These are phyloP conservation scores for Leptobrachium leishanense DNA, from an alignment of 2,113 vertebrate species.

Conservation along the genomic window DNA sequence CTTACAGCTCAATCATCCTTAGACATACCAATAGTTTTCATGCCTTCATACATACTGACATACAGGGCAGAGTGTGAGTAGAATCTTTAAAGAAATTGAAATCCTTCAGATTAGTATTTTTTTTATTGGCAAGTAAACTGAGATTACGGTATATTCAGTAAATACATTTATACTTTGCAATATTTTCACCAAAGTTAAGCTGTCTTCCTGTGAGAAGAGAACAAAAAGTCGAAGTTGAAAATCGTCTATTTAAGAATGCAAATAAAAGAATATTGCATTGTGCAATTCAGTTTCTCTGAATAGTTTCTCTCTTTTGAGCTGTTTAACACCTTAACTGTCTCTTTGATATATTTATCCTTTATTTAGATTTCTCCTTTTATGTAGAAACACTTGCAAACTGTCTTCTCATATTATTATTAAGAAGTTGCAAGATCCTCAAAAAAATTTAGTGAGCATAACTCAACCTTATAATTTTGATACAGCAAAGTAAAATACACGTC, in stretches of 20 bases:
- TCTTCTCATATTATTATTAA: too few relatives aligned
- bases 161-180: constrained; percentile 36
- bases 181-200: constrained; percentile 28
- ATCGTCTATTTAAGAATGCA: constrained; percentile 27
- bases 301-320: background rate
- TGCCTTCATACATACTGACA: too few relatives aligned
- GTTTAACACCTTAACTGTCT: constrained; percentile 20
- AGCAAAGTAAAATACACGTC: too few relatives aligned
- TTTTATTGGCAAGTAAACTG: constrained; percentile 31
- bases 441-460: too few relatives aligned
- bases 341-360: constrained; percentile 17
- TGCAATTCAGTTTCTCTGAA: constrained; percentile 3
- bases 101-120: constrained; percentile 15
- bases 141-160: constrained; percentile 27
- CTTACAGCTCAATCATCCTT: too few relatives aligned
- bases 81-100: constrained; percentile 18
- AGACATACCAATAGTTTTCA: too few relatives aligned
- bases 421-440: too few relatives aligned
- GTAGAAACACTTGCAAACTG: background rate
- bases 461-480: too few relatives aligned
- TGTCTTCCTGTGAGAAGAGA: constrained; percentile 33
- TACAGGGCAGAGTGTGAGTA: background rate
- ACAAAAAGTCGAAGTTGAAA: constrained; percentile 39
- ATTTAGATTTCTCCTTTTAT: background rate
- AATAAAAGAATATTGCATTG: constrained; percentile 4